Evolutionary conservation across 2,797 vertebrate species (phyloP), one percentile per base, ranked within the genome.

Genomic region (Lycodopsis pacificus): DNA sequence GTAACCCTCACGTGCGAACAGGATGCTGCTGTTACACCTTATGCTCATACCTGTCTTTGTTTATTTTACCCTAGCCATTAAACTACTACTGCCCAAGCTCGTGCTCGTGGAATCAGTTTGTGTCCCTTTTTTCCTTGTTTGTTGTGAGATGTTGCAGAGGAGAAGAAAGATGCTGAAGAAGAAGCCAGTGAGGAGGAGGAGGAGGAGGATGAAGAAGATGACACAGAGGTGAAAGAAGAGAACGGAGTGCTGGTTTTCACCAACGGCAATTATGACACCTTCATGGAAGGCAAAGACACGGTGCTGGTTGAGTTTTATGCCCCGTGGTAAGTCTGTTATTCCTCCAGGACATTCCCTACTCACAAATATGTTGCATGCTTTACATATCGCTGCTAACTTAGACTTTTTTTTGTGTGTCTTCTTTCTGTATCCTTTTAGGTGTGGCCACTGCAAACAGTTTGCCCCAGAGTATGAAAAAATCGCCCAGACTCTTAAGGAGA

Each of bases 391-490:
- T 36, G 19, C 38, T 63, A 13, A 15, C 13, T 1, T 44, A 13
- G n/a, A 0, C 14, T 0, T 12, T 8, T 5, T 49, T 34, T 4
- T 17, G 0, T 65, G 27, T 34, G 19, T 49, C 19, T 17, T 17
- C 15, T 57, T 46, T 27, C 53, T 25, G 11, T 54, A 1, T 73
- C 1, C 1, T 32, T 49, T 14, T 64, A 99, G 98, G 98, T 99
- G 98, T 11, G 98, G 98, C 46, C 98, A 99, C 62, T 99, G 98
- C 87, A 99, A 99, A 87, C 96, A 97, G 91, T 99, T 99, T 94
- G 96, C 95, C 71, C 95, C 97, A 0, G 97, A 97, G 78, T 99
- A 99, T 88, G 98, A 99, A 82, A 97, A 97, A 77, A 99, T 99
- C 0, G 98, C 98, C 5, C 94, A 95, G 82, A 85, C 92, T 0